phyloP scores from a whole-genome alignment of 2,113 vertebrate species.

The Puffinus mauretanicus region DNA sequence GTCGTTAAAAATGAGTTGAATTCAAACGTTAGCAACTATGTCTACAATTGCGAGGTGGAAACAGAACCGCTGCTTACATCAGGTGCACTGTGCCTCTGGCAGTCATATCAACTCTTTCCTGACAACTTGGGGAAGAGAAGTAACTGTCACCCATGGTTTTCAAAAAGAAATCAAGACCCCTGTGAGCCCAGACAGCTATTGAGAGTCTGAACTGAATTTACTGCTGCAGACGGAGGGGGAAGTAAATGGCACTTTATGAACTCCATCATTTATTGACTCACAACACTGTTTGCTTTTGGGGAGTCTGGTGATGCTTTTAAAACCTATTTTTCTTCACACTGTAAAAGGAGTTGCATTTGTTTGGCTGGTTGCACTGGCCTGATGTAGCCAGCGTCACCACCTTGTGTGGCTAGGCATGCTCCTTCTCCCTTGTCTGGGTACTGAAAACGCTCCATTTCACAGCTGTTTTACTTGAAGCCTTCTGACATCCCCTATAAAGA shows the following conservation, averaged over 20 bases:
- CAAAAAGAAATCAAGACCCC: constrained; percentile 4
- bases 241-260: constrained; percentile 68
- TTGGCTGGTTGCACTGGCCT: background rate
- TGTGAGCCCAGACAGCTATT: background rate
- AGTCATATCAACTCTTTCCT: background rate
- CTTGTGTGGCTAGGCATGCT: background rate
- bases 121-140: background rate
- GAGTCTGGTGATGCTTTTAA: constrained; percentile 29
- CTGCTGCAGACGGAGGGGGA: constrained; percentile 11
- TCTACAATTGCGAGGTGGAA: background rate
- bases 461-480: background rate
- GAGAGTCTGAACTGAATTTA: constrained; percentile 57
- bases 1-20: background rate
- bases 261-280: constrained; percentile 71
- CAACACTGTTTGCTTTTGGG: constrained; percentile 55
- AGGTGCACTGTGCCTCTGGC: background rate
- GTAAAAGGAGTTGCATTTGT: background rate
- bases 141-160: background rate
- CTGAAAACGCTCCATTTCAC: background rate
- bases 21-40: background rate
- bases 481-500: background rate
- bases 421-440: accelerated
- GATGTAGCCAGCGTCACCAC: background rate
- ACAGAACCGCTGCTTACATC: accelerated
- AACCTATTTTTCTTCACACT: constrained; percentile 12